Base-by-base conservation (phyloP, 2,797 vertebrate species). In the Notoglanidium macrostoma region DNA sequence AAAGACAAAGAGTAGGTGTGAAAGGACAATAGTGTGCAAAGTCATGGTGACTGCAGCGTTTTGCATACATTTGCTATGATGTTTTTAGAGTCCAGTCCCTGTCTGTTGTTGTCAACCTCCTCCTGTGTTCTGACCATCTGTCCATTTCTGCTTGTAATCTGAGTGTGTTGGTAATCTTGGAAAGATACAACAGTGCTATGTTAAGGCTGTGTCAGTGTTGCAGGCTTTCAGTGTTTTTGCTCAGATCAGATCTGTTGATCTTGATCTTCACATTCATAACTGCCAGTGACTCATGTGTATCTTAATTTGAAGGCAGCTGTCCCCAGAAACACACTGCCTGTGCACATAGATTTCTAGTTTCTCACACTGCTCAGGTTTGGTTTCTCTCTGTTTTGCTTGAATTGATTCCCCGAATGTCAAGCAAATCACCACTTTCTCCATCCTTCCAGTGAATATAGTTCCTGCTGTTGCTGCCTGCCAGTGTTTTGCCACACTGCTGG, bases 81-180 rank as follows among this genome's bases (percentile, higher is more conserved):
- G 77, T 81, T 85, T 88, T 73, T 46, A 84, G 40, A 79, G 70
- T 78, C 74, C 15, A 32, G 63, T 80, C 23, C n/a, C 49, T 87
- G 72, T 88, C 65, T 89, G 87, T 77, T 86, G 65, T 17, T 85
- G 83, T 84, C 85, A 87, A 87, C 85, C 87, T 57, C 79, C 88
- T 88, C 87, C 90, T 87, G 88, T 85, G 88, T 86, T 86, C 87
- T 87, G 88, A 89, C 88, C 90, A 89, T 89, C 88, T 90, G 90
- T 89, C 84, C 44, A 35, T 74, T 80, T 84, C 79, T 84, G 85
- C 78, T 72, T 35, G 79, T 70, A 74, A 89, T 84, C 68, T 59
- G 68, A 73, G 19, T n/a, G 40, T 46, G 72, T 26, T 74, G 40
- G 72, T 57, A 57, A 57, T 44, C 65, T 57, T 29, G 26, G 35